Percentiles rank a stretch among this genome's conserved stretches.
phyloP scores from a whole-genome alignment of 2,797 vertebrate species.

The Anniella stebbinsi region DNA sequence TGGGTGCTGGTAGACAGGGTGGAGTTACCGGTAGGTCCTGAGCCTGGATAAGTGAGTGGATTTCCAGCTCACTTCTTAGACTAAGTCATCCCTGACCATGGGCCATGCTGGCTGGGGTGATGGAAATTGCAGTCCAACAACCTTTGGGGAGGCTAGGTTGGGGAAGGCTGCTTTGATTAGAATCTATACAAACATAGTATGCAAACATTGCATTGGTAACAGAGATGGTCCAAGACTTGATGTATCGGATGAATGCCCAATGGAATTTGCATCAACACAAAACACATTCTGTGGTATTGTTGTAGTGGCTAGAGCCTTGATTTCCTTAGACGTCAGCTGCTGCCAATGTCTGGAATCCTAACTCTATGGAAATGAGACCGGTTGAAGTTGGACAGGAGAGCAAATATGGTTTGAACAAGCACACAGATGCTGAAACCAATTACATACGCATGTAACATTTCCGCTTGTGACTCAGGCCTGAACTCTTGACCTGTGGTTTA shows the following conservation, averaged over 20 bases:
- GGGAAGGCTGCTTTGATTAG: too few species aligned
- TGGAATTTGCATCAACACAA: neutral
- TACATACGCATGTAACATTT: neutral
- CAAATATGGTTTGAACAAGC: constrained; percentile 4
- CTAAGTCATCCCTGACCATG: too few species aligned
- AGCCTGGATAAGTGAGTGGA: neutral
- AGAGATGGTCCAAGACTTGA: neutral
- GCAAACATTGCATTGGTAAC: neutral
- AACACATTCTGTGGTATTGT: neutral
- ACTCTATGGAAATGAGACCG: constrained; percentile 1
- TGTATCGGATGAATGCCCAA: neutral
- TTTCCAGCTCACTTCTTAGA: neutral
- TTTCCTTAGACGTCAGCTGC: neutral
- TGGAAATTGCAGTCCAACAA: too few species aligned
- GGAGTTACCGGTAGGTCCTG: too few species aligned
- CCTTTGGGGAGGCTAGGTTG: too few species aligned
- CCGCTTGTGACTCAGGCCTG: neutral
- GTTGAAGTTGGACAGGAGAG: neutral
- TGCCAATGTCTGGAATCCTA: neutral
- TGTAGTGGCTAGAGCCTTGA: neutral
- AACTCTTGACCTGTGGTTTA: constrained; percentile 16
- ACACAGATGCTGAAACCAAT: neutral
- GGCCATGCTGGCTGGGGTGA: too few species aligned
- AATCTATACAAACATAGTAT: neutral
- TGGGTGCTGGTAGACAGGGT: too few species aligned